Conservation (phyloP, 2,888 invertebrate genomes). For the Tinea semifulvella region DNA sequence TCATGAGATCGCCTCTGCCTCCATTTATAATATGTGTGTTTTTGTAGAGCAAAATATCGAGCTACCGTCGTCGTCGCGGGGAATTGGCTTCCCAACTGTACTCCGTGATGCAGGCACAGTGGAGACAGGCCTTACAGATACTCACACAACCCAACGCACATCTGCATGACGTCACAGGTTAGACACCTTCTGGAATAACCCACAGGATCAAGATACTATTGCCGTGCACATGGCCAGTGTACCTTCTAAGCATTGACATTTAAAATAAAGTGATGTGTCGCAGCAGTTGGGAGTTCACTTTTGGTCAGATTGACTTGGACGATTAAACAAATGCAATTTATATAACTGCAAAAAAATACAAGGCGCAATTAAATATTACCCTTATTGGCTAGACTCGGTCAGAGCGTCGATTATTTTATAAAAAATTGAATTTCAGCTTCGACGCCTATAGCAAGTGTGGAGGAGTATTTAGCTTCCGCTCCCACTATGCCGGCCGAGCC, state of each 20-base stretch:
- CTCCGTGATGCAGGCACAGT: slow-evolving; percentile 81
- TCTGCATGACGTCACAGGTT: slow-evolving; percentile 14
- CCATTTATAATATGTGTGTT: background rate
- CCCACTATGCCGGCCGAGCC: slow-evolving; percentile 24
- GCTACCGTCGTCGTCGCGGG: slow-evolving; percentile 60
- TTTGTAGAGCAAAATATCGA: slow-evolving; percentile 45
- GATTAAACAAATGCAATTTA: no score
- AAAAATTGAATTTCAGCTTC: slow-evolving; percentile 22
- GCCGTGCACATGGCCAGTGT: no score
- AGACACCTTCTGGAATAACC: no score
- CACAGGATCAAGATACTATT: no score
- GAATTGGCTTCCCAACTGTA: slow-evolving; percentile 79
- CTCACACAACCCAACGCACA: slow-evolving; percentile 43
- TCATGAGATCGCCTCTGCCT: no score
- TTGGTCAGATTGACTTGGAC: no score
- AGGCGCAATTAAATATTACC: no score
- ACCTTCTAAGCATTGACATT: no score
- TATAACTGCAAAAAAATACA: no score
- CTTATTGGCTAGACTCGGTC: no score
- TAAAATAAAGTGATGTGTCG: no score
- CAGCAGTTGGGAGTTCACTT: no score
- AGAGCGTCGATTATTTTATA: background rate
- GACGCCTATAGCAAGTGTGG: slow-evolving; percentile 26
- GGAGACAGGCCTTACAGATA: slow-evolving; percentile 79
- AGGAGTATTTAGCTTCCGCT: slow-evolving; percentile 27